Evolutionary conservation across 2,888 invertebrate species (phyloP).

Genomic region (Dusona sp.): DNA sequence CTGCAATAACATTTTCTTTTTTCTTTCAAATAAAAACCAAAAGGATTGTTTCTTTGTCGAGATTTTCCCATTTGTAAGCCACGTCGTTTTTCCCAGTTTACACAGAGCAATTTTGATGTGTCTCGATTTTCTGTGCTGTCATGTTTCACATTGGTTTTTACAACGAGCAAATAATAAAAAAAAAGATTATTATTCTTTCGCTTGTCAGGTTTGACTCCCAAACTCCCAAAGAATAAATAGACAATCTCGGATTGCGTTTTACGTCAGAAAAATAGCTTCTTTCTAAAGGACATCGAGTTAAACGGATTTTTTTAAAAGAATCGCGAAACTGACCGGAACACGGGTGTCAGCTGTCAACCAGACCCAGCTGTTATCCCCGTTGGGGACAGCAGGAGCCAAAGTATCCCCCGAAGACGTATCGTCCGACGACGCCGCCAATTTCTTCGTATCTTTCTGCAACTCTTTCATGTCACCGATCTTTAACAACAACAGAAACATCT

Average conservation of each 20-base stretch:
- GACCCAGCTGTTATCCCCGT: slow-evolving; percentile 92
- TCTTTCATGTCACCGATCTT: slow-evolving; percentile 83
- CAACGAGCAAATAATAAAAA: neutral
- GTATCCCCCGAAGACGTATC: slow-evolving; percentile 82
- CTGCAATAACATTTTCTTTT: slow-evolving; percentile 84
- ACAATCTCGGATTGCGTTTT: neutral
- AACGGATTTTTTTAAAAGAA: neutral
- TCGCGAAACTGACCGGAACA: slow-evolving; percentile 89
- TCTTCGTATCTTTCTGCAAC: slow-evolving; percentile 85
- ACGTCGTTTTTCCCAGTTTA: too few species aligned
- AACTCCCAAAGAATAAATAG: neutral
- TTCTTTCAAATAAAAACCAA: neutral
- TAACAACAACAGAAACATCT: slow-evolving; percentile 44
- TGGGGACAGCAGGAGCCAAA: slow-evolving; percentile 87
- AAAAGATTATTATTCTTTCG: neutral
- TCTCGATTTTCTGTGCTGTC: too few species aligned
- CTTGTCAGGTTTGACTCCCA: neutral
- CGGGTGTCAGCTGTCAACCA: slow-evolving; percentile 95
- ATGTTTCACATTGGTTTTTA: neutral
- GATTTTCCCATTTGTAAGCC: neutral
- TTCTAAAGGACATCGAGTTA: neutral
- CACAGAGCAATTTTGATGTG: too few species aligned
- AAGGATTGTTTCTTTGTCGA: neutral
- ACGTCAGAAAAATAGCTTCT: neutral
- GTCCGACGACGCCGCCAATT: slow-evolving; percentile 85